Conservation (phyloP, 2,888 invertebrate genomes). For the Philhelius pedissequus region DNA sequence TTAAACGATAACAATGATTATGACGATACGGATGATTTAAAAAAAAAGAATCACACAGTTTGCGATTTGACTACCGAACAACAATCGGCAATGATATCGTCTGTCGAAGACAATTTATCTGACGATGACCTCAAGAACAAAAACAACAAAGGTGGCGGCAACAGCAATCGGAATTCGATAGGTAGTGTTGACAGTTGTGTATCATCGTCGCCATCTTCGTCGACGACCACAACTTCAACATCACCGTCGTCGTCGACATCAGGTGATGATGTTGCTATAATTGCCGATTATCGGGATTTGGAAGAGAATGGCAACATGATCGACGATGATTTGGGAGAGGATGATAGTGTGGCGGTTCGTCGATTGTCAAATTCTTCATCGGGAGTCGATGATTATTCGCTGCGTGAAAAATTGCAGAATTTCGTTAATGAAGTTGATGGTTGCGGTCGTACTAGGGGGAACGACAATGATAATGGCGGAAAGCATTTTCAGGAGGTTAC, state of each 20-base stretch:
- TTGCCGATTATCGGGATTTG: slow-evolving; percentile 75
- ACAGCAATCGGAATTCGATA: slow-evolving; percentile 76
- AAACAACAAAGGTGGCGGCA: slow-evolving; percentile 38
- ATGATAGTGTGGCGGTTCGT: slow-evolving; percentile 69
- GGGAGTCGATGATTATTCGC: slow-evolving; percentile 77
- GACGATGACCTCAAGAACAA: slow-evolving; percentile 64
- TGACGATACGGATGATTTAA: slow-evolving; percentile 41
- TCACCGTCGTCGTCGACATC: slow-evolving; percentile 70
- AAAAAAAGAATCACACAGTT: slow-evolving; percentile 31
- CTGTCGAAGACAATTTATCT: slow-evolving; percentile 59
- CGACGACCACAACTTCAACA: slow-evolving; percentile 69
- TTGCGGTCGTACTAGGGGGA: slow-evolving; percentile 61
- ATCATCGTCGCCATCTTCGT: slow-evolving; percentile 73
- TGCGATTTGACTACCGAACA: slow-evolving; percentile 40
- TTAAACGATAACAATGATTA: slow-evolving; percentile 36
- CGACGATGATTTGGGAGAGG: slow-evolving; percentile 60
- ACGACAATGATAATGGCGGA: slow-evolving; percentile 42
- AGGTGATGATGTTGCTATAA: slow-evolving; percentile 73
- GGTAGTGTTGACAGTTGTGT: slow-evolving; percentile 78
- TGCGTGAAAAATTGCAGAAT: slow-evolving; percentile 77
- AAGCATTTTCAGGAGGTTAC: slow-evolving; percentile 67
- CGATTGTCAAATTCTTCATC: slow-evolving; percentile 75
- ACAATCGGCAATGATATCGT: slow-evolving; percentile 61
- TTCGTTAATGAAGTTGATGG: slow-evolving; percentile 73
- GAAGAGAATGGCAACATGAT: slow-evolving; percentile 76